These are phyloP conservation scores for Diceros bicornis DNA, from an alignment of 2,797 vertebrate species.

Conservation along the genomic window DNA sequence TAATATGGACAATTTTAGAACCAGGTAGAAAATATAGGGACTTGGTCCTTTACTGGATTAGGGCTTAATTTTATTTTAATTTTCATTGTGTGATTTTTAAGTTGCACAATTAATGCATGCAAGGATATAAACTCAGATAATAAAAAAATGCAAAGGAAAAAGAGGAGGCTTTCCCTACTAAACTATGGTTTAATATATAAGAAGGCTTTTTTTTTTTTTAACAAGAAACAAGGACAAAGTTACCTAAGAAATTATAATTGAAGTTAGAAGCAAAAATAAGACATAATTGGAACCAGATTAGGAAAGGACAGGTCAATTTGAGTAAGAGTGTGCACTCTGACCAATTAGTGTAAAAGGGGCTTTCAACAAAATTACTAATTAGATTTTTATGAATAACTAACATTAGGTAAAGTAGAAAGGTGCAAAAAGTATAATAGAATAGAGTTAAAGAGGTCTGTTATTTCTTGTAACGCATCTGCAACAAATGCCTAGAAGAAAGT, in stretches of 20 bases:
- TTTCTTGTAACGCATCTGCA: background rate
- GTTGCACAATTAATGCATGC: background rate
- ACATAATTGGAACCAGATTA: background rate
- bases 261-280: slow-evolving; percentile 51
- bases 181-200: background rate
- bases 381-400: slow-evolving; percentile 62
- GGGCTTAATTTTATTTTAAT: slow-evolving; percentile 16
- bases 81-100: slow-evolving; percentile 29
- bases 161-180: background rate
- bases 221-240: background rate
- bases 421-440: background rate
- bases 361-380: slow-evolving; percentile 49
- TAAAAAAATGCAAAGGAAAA: background rate
- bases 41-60: background rate
- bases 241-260: background rate
- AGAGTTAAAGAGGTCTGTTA: background rate
- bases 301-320: slow-evolving; percentile 41
- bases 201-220: background rate
- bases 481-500: background rate
- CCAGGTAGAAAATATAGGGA: background rate
- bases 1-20: background rate
- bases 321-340: background rate
- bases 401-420: slow-evolving; percentile 46
- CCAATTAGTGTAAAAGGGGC: slow-evolving; percentile 23
- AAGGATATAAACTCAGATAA: background rate